Conservation (phyloP, 1,140 invertebrate genomes). For the Drosophila seguyi region DNA sequence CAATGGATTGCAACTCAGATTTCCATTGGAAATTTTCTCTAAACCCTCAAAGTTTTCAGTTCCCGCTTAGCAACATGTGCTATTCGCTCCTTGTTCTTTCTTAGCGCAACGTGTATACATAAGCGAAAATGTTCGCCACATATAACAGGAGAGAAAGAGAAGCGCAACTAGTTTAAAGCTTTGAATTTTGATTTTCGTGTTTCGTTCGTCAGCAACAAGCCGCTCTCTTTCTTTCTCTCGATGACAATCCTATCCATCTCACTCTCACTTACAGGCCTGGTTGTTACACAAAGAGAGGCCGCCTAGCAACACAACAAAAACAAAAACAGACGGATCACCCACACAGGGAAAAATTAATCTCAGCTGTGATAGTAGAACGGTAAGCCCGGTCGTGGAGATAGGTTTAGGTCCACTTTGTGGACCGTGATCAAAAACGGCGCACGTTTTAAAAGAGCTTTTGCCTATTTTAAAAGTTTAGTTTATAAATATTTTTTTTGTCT, state of each 20-base stretch:
- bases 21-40: slow-evolving; percentile 22
- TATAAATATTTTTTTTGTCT: not conserved
- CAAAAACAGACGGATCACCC: slow-evolving; percentile 41
- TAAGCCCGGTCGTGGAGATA: slow-evolving; percentile 32
- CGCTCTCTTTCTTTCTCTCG: slow-evolving; percentile 3
- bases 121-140: slow-evolving; percentile 13
- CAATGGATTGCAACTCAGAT: slow-evolving; percentile 49
- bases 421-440: slow-evolving; percentile 17
- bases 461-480: not conserved
- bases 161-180: slow-evolving; percentile 76
- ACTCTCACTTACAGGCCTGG: slow-evolving; percentile 12
- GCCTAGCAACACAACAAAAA: slow-evolving; percentile 57
- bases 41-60: slow-evolving; percentile 18
- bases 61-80: slow-evolving; percentile 72
- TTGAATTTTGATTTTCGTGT: slow-evolving; percentile 33
- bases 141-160: slow-evolving; percentile 16
- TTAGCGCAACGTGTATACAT: slow-evolving; percentile 36
- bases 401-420: slow-evolving; percentile 46
- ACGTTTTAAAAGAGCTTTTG: not conserved
- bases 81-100: slow-evolving; percentile 36
- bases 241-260: slow-evolving; percentile 11
- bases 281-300: slow-evolving; percentile 34
- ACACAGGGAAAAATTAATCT: slow-evolving; percentile 43
- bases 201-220: not conserved
- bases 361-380: slow-evolving; percentile 34